Conservation (phyloP, 2,797 vertebrate species). For the Toxotes lorentzi region DNA sequence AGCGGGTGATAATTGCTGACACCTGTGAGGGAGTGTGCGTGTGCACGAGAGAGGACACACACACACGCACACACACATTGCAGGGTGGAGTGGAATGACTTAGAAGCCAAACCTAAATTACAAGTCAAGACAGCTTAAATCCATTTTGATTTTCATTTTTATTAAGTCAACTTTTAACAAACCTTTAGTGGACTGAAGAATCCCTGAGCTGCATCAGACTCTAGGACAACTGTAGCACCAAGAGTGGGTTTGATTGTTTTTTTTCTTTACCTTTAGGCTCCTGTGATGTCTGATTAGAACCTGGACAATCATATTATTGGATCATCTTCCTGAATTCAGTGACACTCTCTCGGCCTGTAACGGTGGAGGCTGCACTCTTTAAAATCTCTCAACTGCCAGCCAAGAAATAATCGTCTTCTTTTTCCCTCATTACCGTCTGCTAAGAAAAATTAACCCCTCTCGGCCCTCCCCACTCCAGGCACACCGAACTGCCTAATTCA, state of each 20-base stretch:
- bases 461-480: not conserved
- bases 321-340: not conserved
- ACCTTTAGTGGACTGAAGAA: not conserved
- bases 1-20: no score
- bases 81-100: no score
- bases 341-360: not conserved
- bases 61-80: no score
- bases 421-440: not conserved
- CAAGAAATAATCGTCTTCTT: not conserved
- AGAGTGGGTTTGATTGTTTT: not conserved
- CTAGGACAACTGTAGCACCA: not conserved
- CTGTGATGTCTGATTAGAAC: not conserved
- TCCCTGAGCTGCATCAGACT: not conserved
- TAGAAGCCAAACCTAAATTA: no score
- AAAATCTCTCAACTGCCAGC: not conserved
- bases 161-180: not conserved
- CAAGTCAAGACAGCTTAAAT: not conserved
- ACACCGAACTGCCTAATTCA: not conserved
- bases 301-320: not conserved
- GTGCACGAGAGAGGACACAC: no score
- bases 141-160: not conserved
- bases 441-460: not conserved
- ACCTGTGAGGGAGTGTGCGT: not conserved
- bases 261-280: not conserved
- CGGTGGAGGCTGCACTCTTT: not conserved